These are phyloP conservation scores for Carcharodon carcharias DNA, from an alignment of 2,797 vertebrate genomes.

Conservation along the genomic window DNA sequence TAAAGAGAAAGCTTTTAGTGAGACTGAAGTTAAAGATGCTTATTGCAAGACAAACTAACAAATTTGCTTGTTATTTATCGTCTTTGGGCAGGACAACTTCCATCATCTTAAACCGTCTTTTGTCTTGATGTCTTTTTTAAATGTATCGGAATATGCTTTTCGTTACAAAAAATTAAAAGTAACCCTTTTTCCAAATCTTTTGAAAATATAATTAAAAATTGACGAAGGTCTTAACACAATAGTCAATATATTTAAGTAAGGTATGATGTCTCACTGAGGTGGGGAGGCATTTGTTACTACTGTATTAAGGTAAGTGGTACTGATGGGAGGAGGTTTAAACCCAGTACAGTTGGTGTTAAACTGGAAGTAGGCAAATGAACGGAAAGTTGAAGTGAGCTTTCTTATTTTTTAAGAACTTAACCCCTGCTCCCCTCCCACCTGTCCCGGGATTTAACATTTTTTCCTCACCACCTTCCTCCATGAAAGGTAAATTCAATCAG, in stretches of 20 bases:
- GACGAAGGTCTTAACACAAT: not conserved
- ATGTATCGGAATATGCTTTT: not conserved
- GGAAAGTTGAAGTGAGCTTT: not conserved
- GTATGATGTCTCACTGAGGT: no score
- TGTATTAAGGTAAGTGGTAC: no score
- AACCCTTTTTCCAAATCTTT: not conserved
- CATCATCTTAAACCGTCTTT: no score
- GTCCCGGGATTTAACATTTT: no score
- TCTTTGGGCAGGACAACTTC: not conserved
- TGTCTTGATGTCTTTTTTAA: not conserved
- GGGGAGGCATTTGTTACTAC: no score
- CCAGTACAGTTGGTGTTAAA: not conserved
- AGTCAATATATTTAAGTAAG: no score
- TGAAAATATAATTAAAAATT: not conserved
- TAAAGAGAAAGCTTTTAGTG: no score
- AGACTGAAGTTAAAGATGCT: no score
- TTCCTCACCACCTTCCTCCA: no score
- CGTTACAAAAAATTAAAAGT: no score
- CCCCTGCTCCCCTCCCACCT: not conserved
- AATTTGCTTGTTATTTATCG: not conserved
- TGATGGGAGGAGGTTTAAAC: no score
- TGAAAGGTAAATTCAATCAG: not conserved
- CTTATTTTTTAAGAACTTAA: not conserved
- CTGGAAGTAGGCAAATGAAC: not conserved
- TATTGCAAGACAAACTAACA: not conserved